Base-by-base conservation (phyloP, 2,113 vertebrate genomes). In the Larimichthys polyactis region DNA sequence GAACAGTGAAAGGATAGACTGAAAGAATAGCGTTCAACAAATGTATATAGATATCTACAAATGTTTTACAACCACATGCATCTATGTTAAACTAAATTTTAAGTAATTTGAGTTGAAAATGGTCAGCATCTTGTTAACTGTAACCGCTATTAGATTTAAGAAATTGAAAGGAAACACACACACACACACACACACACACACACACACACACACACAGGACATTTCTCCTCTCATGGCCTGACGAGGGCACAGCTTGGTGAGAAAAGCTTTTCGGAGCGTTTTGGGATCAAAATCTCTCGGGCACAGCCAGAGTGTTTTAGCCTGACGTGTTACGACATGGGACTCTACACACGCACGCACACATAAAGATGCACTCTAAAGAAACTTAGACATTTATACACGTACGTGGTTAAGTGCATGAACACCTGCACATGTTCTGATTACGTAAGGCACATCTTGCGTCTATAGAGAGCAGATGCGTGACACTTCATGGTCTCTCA, bases 261-360 rank as follows among this genome's bases (percentile, higher is more conserved):
- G 71, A 85, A 85, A 75, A 82, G 79, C 71, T 68, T 75, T 82
- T 77, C 79, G 60, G 72, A 79, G 72, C 17, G n/a, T 76, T 81
- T 85, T 81, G 83, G 43, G 76, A 68, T 87, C 77, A 80, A 80
- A 77, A n/a, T 72, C 68, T 77, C 40, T 19, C 9, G 36, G 60
- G 75, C 72, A 69, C 72, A 87, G 72, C 55, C 54, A 57, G 49
- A 75, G 84, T 46, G 2, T 72, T 85, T 82, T 65, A 83, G 46
- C 51, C 54, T 62, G 72, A 79, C 40, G 48, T 72, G 43, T 65
- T 79, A 20, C 69, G 79, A 82, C 74, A 49, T 71, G 32, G 43
- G 68, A 51, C 65, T 66, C 29, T 4, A 51, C 62, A 36, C 52
- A 14, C 27, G 48, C 27, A 60, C 40, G 48, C 17, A 44, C 32